phyloP scores from a whole-genome alignment of 2,888 invertebrate genomes.

The Drosophila parthenogenetica region DNA sequence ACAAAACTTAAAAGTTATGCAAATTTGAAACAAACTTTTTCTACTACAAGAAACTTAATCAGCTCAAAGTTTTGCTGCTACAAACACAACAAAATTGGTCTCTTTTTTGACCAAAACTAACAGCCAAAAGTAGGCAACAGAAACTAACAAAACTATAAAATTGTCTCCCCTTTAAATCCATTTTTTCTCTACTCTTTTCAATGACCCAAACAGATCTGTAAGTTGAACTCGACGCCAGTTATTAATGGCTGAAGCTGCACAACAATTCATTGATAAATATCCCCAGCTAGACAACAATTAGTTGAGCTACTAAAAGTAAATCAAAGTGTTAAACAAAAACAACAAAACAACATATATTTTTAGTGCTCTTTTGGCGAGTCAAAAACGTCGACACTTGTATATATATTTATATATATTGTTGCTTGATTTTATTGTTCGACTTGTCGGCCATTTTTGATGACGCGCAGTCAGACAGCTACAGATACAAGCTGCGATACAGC shows the following conservation, averaged over 20 bases:
- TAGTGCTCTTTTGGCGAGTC: conserved; percentile 36
- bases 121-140: conserved; percentile 46
- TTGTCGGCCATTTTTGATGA: conserved; percentile 70
- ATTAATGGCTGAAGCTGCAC: conserved; percentile 15
- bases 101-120: not conserved
- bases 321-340: conserved; percentile 3
- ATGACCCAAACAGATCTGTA: not conserved
- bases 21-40: too few relatives aligned
- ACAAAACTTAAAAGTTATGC: too few relatives aligned
- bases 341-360: conserved; percentile 38
- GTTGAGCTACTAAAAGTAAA: conserved; percentile 16
- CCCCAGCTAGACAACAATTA: conserved; percentile 27
- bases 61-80: too few relatives aligned
- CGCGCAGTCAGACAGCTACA: conserved; percentile 53
- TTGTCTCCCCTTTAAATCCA: too few relatives aligned
- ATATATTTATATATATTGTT: conserved; percentile 13
- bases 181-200: not conserved
- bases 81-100: too few relatives aligned
- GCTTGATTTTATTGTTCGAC: conserved; percentile 19
- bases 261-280: conserved; percentile 46
- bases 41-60: too few relatives aligned
- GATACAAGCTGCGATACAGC: conserved; percentile 16
- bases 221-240: conserved; percentile 37
- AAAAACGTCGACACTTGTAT: not conserved
- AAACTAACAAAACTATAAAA: conserved; percentile 7